Evolutionary conservation across 2,113 vertebrate genomes (phyloP).

Genomic region (Cyanoramphus novaezelandiae): DNA sequence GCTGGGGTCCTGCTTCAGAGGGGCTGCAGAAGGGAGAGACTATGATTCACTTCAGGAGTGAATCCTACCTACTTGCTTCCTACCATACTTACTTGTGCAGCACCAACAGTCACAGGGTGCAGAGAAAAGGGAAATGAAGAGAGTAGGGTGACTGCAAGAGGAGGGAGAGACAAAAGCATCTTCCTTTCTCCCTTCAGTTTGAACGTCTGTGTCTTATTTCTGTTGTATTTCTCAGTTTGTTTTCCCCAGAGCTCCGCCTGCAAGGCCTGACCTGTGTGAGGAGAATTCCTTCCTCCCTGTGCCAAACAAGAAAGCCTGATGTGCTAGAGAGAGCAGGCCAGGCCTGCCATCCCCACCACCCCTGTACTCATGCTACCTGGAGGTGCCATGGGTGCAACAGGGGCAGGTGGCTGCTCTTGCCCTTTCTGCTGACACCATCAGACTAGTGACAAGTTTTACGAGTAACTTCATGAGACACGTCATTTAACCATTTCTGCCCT

Average conservation of each 20-base stretch:
- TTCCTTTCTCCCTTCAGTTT: neutral
- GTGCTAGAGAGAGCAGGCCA: neutral
- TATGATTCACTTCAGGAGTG: neutral
- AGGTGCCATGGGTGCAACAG: neutral
- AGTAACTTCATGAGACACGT: neutral
- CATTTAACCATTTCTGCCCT: neutral
- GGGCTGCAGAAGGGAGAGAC: neutral
- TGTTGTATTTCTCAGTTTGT: neutral
- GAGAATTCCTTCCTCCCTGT: neutral
- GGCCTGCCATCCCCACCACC: neutral
- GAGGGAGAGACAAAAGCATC: neutral
- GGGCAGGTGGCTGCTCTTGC: neutral
- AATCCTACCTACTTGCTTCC: neutral
- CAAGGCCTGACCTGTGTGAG: neutral
- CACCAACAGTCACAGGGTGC: rapidly evolving
- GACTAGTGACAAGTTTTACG: neutral
- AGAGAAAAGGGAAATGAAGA: neutral
- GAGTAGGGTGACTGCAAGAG: neutral
- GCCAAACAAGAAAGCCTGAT: neutral
- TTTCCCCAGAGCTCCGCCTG: neutral
- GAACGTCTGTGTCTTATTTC: neutral
- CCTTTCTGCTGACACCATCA: neutral
- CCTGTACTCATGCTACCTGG: rapidly evolving
- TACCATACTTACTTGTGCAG: neutral
- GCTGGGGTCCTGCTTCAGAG: neutral